A percentile compares a stretch with the other conserved stretches of the same genome.
phyloP scores from a whole-genome alignment of 2,797 vertebrate genomes.

The Rhinichthys osculus region DNA sequence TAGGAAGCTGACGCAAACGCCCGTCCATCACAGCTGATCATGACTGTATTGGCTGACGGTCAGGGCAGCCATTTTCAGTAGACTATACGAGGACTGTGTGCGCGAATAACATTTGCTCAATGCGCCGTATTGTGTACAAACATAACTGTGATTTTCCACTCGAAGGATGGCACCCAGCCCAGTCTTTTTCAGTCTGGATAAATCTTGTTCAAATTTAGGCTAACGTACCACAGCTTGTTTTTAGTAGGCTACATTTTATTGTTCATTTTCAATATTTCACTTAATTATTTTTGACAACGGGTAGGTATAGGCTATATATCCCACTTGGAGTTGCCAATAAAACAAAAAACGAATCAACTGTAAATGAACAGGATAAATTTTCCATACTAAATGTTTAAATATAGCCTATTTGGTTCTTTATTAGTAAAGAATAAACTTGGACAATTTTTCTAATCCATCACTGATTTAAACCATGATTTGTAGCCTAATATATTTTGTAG shows the following conservation, averaged over 20 bases:
- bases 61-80: slow-evolving; percentile 74
- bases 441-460: neutral
- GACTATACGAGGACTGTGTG: slow-evolving; percentile 17
- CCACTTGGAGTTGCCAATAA: neutral
- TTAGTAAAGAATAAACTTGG: neutral
- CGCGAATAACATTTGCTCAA: slow-evolving; percentile 16
- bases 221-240: neutral
- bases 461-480: neutral
- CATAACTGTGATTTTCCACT: neutral
- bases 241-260: neutral
- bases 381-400: neutral
- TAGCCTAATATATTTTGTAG: neutral
- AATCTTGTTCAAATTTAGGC: neutral
- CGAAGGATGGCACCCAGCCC: neutral
- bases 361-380: neutral
- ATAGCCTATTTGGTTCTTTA: neutral
- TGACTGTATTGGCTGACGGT: slow-evolving; percentile 48
- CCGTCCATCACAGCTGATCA: slow-evolving; percentile 46
- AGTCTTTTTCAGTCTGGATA: neutral
- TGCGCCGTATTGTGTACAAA: slow-evolving; percentile 6
- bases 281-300: neutral
- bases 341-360: neutral
- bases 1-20: slow-evolving; percentile 13
- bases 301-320: neutral
- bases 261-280: neutral